These are phyloP conservation scores for Solenodon paradoxus DNA, from an alignment of 2,113 vertebrate genomes.

Conservation along the genomic window DNA sequence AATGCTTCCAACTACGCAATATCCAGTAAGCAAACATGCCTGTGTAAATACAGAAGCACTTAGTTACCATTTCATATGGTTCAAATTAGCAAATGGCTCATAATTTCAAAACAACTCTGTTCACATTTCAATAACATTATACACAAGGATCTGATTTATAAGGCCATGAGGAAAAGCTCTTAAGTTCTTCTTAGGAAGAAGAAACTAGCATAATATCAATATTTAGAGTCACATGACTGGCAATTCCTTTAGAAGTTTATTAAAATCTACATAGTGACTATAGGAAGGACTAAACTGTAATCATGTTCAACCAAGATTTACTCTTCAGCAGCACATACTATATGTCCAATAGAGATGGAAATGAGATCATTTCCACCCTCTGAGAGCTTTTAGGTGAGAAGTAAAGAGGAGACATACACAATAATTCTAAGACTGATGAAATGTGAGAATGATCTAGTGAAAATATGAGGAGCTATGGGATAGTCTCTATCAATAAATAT, in stretches of 20 bases:
- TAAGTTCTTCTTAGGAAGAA: neutral
- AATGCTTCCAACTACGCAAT: conserved; percentile 41
- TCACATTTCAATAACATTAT: conserved; percentile 58
- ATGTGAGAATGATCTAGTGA: neutral
- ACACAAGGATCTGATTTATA: conserved; percentile 34
- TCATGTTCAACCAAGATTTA: neutral
- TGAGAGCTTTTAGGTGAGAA: neutral
- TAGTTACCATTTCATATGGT: conserved; percentile 20
- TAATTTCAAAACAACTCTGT: conserved; percentile 61
- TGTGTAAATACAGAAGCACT: conserved; percentile 54
- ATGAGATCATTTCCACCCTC: neutral
- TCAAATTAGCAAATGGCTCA: conserved; percentile 55
- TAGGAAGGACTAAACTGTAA: neutral
- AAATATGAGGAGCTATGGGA: neutral
- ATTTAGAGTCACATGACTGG: neutral
- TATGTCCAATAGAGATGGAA: neutral
- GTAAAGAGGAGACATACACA: neutral
- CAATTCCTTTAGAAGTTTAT: neutral
- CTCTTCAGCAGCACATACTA: neutral
- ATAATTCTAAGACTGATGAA: neutral
- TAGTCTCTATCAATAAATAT: neutral
- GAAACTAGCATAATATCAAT: neutral
- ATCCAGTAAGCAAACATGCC: conserved; percentile 58
- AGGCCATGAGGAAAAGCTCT: conserved; percentile 15
- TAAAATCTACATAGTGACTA: neutral